A percentile compares a stretch with the other conserved stretches of the same genome.
Evolutionary conservation across 2,113 vertebrate species (phyloP).

Genomic region (Laticauda colubrina): DNA sequence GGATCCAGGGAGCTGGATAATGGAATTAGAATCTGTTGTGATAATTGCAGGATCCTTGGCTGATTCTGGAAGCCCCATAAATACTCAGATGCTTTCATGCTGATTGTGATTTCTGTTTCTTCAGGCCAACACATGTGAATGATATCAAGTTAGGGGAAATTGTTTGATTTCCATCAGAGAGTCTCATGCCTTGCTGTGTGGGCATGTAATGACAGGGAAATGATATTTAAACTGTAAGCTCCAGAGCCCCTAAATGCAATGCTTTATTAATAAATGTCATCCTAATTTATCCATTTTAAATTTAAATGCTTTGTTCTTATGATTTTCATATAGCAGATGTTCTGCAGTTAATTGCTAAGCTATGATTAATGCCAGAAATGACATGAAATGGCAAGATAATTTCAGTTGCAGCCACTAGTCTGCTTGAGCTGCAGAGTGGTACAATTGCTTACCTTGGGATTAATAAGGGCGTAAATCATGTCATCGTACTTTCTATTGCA

Average conservation of each 20-base stretch:
- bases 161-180: rapidly evolving
- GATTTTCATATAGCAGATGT: not conserved
- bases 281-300: conserved; percentile 13
- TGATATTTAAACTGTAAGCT: not conserved
- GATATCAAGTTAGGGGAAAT: not conserved
- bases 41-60: not conserved
- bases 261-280: conserved; percentile 20
- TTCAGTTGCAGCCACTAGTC: not conserved
- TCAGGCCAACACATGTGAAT: not conserved
- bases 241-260: not conserved
- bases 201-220: not conserved
- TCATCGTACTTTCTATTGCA: not conserved
- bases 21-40: not conserved
- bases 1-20: not conserved
- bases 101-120: not conserved
- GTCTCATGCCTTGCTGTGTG: not conserved
- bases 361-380: not conserved
- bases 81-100: not conserved
- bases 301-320: not conserved
- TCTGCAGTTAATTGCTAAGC: conserved; percentile 33
- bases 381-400: conserved; percentile 22
- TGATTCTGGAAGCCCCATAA: not conserved
- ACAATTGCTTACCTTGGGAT: not conserved
- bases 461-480: not conserved
- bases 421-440: not conserved